phyloP scores from a whole-genome alignment of 1,140 invertebrate species.

The Hormaphis cornu region DNA sequence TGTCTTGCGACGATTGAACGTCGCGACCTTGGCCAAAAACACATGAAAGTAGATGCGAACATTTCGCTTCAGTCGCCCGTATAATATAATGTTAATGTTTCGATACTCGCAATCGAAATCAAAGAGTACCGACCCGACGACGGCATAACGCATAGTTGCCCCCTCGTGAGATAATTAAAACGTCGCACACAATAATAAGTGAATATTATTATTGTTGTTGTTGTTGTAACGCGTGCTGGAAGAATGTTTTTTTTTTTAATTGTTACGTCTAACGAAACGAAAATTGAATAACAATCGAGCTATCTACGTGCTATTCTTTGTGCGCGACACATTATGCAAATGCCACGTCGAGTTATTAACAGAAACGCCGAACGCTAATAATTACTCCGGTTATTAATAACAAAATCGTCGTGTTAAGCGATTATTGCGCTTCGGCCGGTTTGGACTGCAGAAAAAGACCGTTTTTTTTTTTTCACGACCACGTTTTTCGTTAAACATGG shows the following conservation, averaged over 20 bases:
- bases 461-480: too few species aligned
- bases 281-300: constrained; percentile 29
- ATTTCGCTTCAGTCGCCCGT: too few species aligned
- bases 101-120: not conserved
- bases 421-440: too few species aligned
- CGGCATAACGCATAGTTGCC: not conserved
- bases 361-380: not conserved
- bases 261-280: not conserved
- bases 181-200: constrained; percentile 22
- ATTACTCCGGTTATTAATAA: constrained; percentile 21
- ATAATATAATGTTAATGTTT: too few species aligned
- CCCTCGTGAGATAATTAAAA: constrained; percentile 18
- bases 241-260: constrained; percentile 24
- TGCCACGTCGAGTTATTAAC: not conserved
- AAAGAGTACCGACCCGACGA: constrained; percentile 4
- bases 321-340: not conserved
- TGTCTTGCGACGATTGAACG: not conserved
- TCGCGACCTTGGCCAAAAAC: not conserved
- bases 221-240: too few species aligned
- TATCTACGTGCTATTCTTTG: constrained; percentile 8
- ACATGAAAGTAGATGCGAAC: not conserved
- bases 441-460: too few species aligned
- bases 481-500: too few species aligned
- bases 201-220: constrained; percentile 5
- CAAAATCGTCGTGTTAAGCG: not conserved